Percentiles rank a stretch among this genome's conserved stretches.
phyloP scores from a whole-genome alignment of 2,113 vertebrate genomes.

The Lipophrys pholis region DNA sequence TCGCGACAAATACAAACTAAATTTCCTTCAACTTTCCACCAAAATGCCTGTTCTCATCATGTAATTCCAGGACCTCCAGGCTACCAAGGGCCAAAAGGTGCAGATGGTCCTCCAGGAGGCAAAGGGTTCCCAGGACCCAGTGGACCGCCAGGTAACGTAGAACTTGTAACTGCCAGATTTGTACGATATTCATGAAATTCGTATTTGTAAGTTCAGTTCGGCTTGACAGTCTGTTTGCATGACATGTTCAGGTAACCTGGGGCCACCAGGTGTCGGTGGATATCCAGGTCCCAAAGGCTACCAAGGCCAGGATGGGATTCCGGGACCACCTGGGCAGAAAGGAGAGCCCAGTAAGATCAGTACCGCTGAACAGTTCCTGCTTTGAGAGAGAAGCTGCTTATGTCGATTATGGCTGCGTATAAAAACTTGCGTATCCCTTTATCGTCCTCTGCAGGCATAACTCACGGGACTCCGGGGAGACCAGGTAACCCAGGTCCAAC shows the following conservation, averaged over 20 bases:
- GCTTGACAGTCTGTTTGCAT: neutral
- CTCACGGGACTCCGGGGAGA: conserved; percentile 41
- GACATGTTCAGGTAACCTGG: conserved; percentile 76
- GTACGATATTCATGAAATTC: no score
- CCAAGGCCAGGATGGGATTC: conserved; percentile 87
- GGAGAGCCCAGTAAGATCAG: conserved; percentile 83
- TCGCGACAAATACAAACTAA: no score
- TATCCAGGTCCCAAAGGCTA: conserved; percentile 82
- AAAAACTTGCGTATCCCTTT: neutral
- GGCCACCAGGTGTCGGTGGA: conserved; percentile 80
- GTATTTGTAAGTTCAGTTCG: no score
- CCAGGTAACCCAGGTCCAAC: conserved; percentile 62
- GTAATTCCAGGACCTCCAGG: conserved; percentile 63
- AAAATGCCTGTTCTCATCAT: neutral
- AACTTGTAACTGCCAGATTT: no score
- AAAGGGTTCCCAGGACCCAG: conserved; percentile 56
- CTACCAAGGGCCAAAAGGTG: conserved; percentile 52
- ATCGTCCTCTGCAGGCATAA: conserved; percentile 34
- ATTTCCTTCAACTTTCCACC: neutral
- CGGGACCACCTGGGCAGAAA: conserved; percentile 85
- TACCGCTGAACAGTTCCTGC: neutral
- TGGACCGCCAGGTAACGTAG: conserved; percentile 58
- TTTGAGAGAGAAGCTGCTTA: no score
- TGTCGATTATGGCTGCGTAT: no score
- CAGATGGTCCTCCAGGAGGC: conserved; percentile 55